Conservation (phyloP, 2,888 invertebrate species). For the Athalia rosae region DNA sequence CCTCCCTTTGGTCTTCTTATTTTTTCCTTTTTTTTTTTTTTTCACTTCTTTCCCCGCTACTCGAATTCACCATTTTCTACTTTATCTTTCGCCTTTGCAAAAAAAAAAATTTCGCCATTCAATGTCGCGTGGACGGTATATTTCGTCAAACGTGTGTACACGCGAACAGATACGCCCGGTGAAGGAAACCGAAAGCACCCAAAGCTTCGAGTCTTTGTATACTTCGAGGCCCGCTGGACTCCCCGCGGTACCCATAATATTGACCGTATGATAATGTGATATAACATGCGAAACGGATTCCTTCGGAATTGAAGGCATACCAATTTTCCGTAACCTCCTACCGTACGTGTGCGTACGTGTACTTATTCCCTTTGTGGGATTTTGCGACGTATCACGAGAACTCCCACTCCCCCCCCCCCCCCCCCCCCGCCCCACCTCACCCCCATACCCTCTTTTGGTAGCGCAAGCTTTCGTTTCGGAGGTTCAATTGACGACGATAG, state of each 20-base stretch:
- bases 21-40: conserved; percentile 47
- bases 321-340: no score
- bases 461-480: conserved; percentile 14
- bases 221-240: no score
- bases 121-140: no score
- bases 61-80: conserved; percentile 4
- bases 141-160: no score
- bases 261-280: no score
- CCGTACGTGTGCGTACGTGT: no score
- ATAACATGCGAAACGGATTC: background rate
- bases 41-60: conserved; percentile 16
- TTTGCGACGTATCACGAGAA: background rate
- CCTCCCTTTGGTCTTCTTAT: conserved; percentile 4
- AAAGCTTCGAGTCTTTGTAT: no score
- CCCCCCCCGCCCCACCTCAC: no score
- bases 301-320: background rate
- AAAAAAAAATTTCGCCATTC: background rate
- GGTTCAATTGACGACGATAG: conserved; percentile 21
- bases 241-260: no score
- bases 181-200: no score
- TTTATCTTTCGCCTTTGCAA: conserved; percentile 38
- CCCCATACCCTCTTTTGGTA: background rate
- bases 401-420: no score
- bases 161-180: no score
- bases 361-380: conserved; percentile 15